phyloP scores from a whole-genome alignment of 2,888 invertebrate species.

The Andrena minutula region DNA sequence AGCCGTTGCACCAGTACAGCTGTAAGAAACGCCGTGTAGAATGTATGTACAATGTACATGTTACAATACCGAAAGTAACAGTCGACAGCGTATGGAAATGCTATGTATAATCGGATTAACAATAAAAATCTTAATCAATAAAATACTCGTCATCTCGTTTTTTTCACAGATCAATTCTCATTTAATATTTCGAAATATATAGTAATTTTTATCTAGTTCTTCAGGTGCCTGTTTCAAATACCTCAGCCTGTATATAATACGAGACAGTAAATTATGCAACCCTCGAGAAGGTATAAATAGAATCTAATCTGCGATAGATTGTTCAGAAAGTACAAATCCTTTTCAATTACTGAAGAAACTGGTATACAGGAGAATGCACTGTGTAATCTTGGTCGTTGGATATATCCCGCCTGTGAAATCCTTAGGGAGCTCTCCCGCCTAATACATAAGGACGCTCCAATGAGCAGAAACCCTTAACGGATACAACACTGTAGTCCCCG shows the following conservation, averaged over 20 bases:
- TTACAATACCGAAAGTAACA: conserved; percentile 59
- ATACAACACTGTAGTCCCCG: conserved; percentile 77
- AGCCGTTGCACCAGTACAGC: conserved; percentile 61
- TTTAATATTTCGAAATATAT: background rate
- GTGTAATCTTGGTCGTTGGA: conserved; percentile 78
- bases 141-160: background rate
- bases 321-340: conserved; percentile 74
- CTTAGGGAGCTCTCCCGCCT: conserved; percentile 79
- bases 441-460: conserved; percentile 77
- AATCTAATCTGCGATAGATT: conserved; percentile 20
- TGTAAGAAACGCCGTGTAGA: conserved; percentile 68
- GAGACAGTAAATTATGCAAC: background rate
- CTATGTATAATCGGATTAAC: conserved; percentile 78
- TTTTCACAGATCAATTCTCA: background rate
- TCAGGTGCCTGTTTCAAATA: no score
- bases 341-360: conserved; percentile 79
- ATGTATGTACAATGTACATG: conserved; percentile 34
- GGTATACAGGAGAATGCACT: conserved; percentile 70
- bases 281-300: background rate
- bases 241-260: background rate
- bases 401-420: conserved; percentile 75
- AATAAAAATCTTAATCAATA: conserved; percentile 79
- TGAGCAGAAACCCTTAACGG: conserved; percentile 81
- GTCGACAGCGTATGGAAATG: conserved; percentile 59
- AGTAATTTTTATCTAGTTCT: no score